Base-by-base conservation (phyloP, 92 coral and sea anemone species). In the Zoanthus sociatus region DNA sequence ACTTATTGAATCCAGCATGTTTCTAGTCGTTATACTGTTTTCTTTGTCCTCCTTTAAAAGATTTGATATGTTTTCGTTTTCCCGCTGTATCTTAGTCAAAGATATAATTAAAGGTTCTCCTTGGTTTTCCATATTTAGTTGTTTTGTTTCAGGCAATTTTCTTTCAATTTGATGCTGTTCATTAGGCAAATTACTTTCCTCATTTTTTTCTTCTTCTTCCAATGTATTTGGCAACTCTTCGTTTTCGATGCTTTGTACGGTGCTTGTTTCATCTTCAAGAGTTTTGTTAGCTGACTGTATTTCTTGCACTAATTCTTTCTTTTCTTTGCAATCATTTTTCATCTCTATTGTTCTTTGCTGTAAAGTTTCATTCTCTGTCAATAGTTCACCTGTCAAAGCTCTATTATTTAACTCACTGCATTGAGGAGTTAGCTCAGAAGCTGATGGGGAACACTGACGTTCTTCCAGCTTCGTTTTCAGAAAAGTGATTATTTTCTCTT, bases 41-140 rank as follows among this genome's bases (percentile, higher is more conserved):
- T 60, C 84, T 79, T 79, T 66, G 44, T 66, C 71, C 51, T 42
- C 44, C 17, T 61, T 45, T 20, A 79, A 20, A 79, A 60, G 53
- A 3, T 21, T 37, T 12, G 47, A 10, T 16, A 67, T 48, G 44
- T 63, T 48, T 45, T 67, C 18, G 17, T 67, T 13, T 5, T 15
- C 60, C 14, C 3, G 53, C 47, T 42, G 75, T 81, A 54, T 16
- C 47, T 67, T 74, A 20, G 58, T 63, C 61, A 48, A 79, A 44
- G 72, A 71, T 63, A 6, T n/a, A 12, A 20, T n/a, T 0, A 56
- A 61, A 16, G 4, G 33, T 7, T 37, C 0, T 3, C 20, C 58
- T 2, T 61, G 54, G 44, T 61, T 66, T 63, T 48, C 68, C 55
- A 3, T 32, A 20, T 44, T 63, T 7, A 45, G 32, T 42, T 44